Evolutionary conservation across 2,113 vertebrate genomes (phyloP).

Genomic region (Corythornis cristatus): DNA sequence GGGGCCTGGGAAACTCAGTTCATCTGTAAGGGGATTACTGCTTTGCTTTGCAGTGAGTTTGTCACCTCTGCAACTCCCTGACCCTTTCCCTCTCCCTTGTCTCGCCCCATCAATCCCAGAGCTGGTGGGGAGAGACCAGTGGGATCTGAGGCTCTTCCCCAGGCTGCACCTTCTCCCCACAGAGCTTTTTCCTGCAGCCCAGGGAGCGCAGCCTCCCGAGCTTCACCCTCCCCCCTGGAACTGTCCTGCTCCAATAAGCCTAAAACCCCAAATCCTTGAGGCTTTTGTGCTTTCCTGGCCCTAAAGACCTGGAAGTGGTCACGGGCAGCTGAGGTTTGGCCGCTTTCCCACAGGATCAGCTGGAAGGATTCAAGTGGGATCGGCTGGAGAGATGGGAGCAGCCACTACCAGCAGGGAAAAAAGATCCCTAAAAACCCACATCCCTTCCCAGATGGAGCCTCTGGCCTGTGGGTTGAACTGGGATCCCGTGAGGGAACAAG

Average conservation of each 20-base stretch:
- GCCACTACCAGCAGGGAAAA: background rate
- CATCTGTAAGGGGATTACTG: background rate
- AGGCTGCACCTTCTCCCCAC: background rate
- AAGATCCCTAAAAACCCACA: background rate
- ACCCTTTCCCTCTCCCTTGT: background rate
- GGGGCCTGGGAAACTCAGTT: background rate
- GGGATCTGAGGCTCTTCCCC: background rate
- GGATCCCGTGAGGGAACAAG: accelerated
- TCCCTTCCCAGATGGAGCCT: accelerated
- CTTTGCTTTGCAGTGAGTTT: background rate
- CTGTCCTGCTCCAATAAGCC: background rate
- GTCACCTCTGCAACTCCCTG: background rate
- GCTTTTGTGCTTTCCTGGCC: background rate
- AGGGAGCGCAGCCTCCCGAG: background rate
- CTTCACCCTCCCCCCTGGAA: accelerated
- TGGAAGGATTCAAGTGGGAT: background rate
- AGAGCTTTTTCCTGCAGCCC: background rate
- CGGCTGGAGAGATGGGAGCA: background rate
- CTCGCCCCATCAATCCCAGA: accelerated
- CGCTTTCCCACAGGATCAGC: background rate
- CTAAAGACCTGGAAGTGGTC: background rate
- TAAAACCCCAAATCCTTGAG: background rate
- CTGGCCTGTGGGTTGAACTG: background rate
- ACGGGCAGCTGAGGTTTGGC: background rate
- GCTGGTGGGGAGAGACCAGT: accelerated